Conservation (phyloP, 2,888 invertebrate species). For the Patella ulyssiponensis region DNA sequence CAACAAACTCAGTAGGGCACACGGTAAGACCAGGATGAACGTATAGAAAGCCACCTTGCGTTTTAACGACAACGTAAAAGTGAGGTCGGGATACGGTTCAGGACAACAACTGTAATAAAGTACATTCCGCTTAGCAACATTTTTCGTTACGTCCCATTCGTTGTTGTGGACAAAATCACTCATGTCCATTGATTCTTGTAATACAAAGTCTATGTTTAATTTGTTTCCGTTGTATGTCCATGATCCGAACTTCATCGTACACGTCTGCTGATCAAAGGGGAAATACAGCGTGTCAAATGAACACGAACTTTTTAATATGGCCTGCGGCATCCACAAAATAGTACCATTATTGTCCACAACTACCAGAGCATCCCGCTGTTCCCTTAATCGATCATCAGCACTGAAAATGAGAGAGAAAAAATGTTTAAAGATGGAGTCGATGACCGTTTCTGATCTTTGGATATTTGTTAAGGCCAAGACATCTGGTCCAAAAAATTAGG, state of each 20-base stretch:
- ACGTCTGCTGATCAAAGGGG: slow-evolving; percentile 68
- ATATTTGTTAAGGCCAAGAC: too few relatives aligned
- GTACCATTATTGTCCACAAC: slow-evolving; percentile 60
- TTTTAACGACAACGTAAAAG: slow-evolving; percentile 59
- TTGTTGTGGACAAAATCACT: slow-evolving; percentile 68
- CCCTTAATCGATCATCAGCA: slow-evolving; percentile 69
- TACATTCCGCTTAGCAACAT: slow-evolving; percentile 59
- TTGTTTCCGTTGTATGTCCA: slow-evolving; percentile 70
- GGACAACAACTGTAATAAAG: slow-evolving; percentile 65
- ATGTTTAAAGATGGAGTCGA: background rate
- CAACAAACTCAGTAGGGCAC: slow-evolving; percentile 67
- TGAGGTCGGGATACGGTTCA: slow-evolving; percentile 66
- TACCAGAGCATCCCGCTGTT: slow-evolving; percentile 68
- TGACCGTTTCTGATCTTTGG: background rate
- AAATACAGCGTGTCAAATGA: slow-evolving; percentile 69
- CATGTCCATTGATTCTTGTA: slow-evolving; percentile 49
- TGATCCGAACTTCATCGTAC: slow-evolving; percentile 69
- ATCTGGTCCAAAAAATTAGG: too few relatives aligned
- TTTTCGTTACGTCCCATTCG: slow-evolving; percentile 68
- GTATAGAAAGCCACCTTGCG: slow-evolving; percentile 66
- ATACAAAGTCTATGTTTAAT: slow-evolving; percentile 55
- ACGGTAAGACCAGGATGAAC: slow-evolving; percentile 70
- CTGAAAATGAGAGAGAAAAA: slow-evolving; percentile 43
- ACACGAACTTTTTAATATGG: slow-evolving; percentile 68
- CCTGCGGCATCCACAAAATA: slow-evolving; percentile 63